These are phyloP conservation scores for Upupa epops DNA, from an alignment of 2,113 vertebrate species.

Conservation along the genomic window DNA sequence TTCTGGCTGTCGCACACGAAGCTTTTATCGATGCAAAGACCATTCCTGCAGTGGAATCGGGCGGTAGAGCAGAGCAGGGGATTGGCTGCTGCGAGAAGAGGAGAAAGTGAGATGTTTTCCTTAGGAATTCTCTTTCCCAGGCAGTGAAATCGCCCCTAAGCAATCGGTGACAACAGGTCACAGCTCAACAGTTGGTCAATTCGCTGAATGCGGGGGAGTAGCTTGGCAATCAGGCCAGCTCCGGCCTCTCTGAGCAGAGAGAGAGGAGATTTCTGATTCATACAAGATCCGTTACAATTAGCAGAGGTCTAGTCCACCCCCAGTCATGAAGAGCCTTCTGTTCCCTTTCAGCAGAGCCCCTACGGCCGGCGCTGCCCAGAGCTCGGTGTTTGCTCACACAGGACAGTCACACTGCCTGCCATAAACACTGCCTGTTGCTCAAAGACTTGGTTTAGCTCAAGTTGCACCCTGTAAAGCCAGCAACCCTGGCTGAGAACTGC, in stretches of 20 bases:
- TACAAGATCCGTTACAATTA: slow-evolving; percentile 15
- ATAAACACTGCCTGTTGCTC: neutral
- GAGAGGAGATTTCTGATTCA: neutral
- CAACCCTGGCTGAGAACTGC: neutral
- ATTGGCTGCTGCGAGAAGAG: slow-evolving; percentile 83
- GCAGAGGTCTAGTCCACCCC: neutral
- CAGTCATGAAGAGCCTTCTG: slow-evolving; percentile 1
- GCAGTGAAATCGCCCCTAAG: neutral
- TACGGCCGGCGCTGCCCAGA: neutral
- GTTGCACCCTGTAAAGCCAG: neutral
- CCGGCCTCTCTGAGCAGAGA: neutral
- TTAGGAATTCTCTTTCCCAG: neutral
- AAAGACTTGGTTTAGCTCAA: neutral
- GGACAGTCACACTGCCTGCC: slow-evolving; percentile 2
- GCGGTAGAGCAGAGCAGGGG: slow-evolving; percentile 91
- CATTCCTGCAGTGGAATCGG: slow-evolving; percentile 94
- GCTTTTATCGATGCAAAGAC: slow-evolving; percentile 95
- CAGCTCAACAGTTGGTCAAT: neutral
- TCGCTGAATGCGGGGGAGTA: neutral
- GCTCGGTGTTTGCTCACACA: neutral
- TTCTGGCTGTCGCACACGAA: slow-evolving; percentile 95
- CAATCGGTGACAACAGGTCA: neutral
- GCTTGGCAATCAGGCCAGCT: neutral
- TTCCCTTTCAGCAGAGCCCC: neutral
- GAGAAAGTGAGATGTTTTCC: slow-evolving; percentile 13